These are phyloP conservation scores for Empis livida DNA, from an alignment of 2,888 invertebrate species.

Conservation along the genomic window DNA sequence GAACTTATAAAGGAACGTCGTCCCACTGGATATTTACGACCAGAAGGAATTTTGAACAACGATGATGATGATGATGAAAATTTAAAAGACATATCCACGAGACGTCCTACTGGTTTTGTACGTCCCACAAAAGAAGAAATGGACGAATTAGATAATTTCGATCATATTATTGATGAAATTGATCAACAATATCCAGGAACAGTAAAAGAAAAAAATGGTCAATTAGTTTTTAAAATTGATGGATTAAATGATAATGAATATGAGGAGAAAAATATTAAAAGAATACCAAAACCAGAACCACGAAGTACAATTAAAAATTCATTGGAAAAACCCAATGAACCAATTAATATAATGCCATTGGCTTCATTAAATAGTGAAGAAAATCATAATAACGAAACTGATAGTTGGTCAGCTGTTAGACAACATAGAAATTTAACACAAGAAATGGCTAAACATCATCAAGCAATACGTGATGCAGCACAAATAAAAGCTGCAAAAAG, in stretches of 20 bases:
- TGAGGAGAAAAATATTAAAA: conserved; percentile 4
- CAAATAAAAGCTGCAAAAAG: conserved; percentile 9
- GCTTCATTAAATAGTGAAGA: conserved; percentile 11
- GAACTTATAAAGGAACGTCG: background rate
- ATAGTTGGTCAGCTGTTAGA: conserved; percentile 42
- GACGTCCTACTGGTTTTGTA: conserved; percentile 2
- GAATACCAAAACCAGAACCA: conserved; percentile 16
- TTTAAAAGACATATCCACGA: background rate
- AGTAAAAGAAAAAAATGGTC: conserved; percentile 4
- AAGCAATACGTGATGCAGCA: conserved; percentile 8
- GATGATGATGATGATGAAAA: conserved; percentile 3
- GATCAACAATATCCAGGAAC: conserved; percentile 4
- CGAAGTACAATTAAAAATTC: conserved; percentile 14
- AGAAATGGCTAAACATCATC: conserved; percentile 9
- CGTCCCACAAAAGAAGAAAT: conserved; percentile 5
- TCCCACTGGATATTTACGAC: conserved; percentile 3
- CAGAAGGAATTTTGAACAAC: conserved; percentile 3
- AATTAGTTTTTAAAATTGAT: conserved; percentile 7
- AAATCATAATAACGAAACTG: conserved; percentile 14
- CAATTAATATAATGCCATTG: background rate
- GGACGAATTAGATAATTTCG: conserved; percentile 18
- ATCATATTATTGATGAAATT: background rate
- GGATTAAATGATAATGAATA: conserved; percentile 3
- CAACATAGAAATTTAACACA: conserved; percentile 37
- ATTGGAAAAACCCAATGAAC: background rate